Base-by-base conservation (phyloP, 2,797 vertebrate genomes). In the Astyanax mexicanus region DNA sequence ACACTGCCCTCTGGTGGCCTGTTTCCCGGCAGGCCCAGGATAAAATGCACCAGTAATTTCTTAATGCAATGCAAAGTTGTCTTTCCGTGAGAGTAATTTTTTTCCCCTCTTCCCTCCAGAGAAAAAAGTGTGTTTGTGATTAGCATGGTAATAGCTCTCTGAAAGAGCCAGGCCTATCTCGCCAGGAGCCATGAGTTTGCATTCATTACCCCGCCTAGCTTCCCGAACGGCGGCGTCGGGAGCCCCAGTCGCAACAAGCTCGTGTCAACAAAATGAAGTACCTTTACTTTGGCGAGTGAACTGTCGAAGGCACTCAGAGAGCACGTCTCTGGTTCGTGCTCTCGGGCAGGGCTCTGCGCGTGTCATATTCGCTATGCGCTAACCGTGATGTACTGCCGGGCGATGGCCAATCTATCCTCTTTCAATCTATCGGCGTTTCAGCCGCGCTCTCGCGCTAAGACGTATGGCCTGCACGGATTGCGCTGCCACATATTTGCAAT, bases 61-160 rank as follows among this genome's bases (percentile, higher is more conserved):
- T 68, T 75, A 69, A 62, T 40, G 61, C 69, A 64, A 70, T 82
- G 80, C 80, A 69, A 79, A 82, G 77, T 76, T 74, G 61, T 75
- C 74, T 82, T 75, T 79, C 68, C 65, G 64, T 75, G 49, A 71
- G 55, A 62, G 37, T 73, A 73, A 73, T 76, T 82, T 73, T 60
- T 47, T 66, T 62, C n/a, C 72, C 72, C 47, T n/a, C 6, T 19
- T 51, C 27, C 52, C 52, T 78, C 37, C 6, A 47, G 29, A 32
- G 29, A 32, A 32, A 32, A 32, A 32, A 32, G 69, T 73, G 62
- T 27, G 76, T 79, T 82, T 73, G 77, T 69, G 71, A 79, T 82
- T 76, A 79, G 80, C 75, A 81, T 81, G 80, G 75, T 81, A 81
- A 81, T 78, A 67, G 68, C 73, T 79, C 75, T 82, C 69, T 73